These are phyloP conservation scores for Semnornis frantzii DNA, from an alignment of 2,113 vertebrate species.

Conservation along the genomic window DNA sequence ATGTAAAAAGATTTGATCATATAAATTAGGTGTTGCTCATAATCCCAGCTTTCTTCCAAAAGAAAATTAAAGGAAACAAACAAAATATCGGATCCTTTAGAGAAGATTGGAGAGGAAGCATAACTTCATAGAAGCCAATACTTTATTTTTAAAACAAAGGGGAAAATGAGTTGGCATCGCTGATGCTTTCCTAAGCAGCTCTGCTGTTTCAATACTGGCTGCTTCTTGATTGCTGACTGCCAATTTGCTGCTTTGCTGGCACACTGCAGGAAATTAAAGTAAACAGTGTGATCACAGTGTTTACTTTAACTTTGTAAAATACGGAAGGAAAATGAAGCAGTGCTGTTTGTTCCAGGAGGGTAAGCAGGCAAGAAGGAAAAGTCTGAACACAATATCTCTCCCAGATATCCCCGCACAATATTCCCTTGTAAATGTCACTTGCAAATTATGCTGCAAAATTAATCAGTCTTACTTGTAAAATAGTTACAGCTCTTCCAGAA, in stretches of 20 bases:
- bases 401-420: conserved; percentile 30
- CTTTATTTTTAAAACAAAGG: conserved; percentile 58
- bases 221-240: conserved; percentile 64
- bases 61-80: conserved; percentile 23
- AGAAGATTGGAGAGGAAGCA: conserved; percentile 10
- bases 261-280: conserved; percentile 69
- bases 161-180: conserved; percentile 37
- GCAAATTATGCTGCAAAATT: conserved; percentile 43
- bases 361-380: conserved; percentile 65
- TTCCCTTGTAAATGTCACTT: conserved; percentile 53
- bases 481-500: conserved; percentile 21
- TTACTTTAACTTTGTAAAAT: conserved; percentile 73
- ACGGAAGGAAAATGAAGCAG: conserved; percentile 66
- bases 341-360: conserved; percentile 66
- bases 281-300: conserved; percentile 71
- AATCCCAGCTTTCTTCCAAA: background rate
- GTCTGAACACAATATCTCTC: conserved; percentile 47
- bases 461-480: conserved; percentile 44
- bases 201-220: conserved; percentile 58
- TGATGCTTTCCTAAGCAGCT: conserved; percentile 61
- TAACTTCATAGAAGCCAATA: conserved; percentile 44
- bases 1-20: background rate
- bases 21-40: conserved; percentile 3
- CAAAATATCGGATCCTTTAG: background rate
- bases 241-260: conserved; percentile 72